Base-by-base conservation (phyloP, 2,888 invertebrate genomes). In the Chrysodeixis includens region DNA sequence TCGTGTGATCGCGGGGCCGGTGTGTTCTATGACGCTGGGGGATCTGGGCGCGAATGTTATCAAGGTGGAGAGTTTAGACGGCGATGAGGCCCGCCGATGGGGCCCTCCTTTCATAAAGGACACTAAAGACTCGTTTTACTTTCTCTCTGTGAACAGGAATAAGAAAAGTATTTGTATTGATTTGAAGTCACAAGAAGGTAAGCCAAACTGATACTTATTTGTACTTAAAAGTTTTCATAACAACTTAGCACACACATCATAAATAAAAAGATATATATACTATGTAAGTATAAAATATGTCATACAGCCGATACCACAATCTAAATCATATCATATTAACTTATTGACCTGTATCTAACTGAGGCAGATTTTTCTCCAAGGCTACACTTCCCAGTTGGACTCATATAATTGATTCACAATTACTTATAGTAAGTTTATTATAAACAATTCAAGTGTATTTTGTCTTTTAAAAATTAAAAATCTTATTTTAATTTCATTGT, bases 1-100 rank as follows among this genome's bases (percentile, higher is more conserved):
- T 7, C 95, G 99, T 81, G 97, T 99, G 49, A 96, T 99, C 3
- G 99, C 99, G 20, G 99, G 99, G 0, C 99, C 99, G 0, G 98
- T 97, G 87, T 99, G 99, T 88, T 97, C 99, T 0, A 99, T 99
- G 99, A 96, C 98, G 62, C 93, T 99, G 22, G 98, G 98, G 1
- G 99, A 99, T 93, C 93, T 99, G 68, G 99, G 99, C 0, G 99
- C 99, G 0, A 98, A 99, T 86, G 96, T 99, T 0, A 97, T 98
- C 56, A 99, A 99, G 96, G 96, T 99, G 46, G 99, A 99, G 89
- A 96, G 97, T 78, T 97, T 98, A 0, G 97, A 95, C 0, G 92
- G 93, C 1, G 99, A 99, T 89, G 99, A 99, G 83, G 96, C 98
- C 0, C 95, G 99, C 57, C 96, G 97, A 71, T 99, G 99, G 99